phyloP scores from a whole-genome alignment of 2,797 vertebrate species.

The Thripadectes ignobilis region DNA sequence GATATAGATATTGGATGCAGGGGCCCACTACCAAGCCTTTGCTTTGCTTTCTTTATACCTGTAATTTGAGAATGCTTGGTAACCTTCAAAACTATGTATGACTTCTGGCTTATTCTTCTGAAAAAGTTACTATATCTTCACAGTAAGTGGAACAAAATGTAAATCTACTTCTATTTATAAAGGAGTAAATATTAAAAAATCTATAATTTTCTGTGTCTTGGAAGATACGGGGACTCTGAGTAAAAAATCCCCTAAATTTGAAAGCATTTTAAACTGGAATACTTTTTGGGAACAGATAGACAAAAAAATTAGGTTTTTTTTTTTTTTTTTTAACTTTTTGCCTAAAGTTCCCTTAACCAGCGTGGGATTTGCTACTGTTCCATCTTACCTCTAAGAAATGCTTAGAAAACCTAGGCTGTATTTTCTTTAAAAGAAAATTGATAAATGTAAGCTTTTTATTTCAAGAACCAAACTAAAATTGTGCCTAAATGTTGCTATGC shows the following conservation, averaged over 20 bases:
- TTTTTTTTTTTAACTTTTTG: background rate
- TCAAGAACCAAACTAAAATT: background rate
- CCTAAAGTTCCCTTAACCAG: background rate
- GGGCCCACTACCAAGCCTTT: background rate
- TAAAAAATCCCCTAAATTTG: background rate
- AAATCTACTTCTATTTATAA: background rate
- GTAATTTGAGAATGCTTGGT: background rate
- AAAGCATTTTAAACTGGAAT: background rate
- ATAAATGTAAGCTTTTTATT: background rate
- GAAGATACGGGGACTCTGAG: background rate
- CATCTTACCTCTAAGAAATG: background rate
- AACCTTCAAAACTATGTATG: background rate
- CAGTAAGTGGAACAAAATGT: background rate
- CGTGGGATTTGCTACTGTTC: background rate
- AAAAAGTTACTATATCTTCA: background rate
- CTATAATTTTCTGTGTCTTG: background rate
- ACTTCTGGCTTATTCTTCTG: background rate
- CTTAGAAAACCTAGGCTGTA: background rate
- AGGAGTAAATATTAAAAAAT: background rate
- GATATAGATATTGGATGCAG: background rate
- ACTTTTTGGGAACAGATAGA: background rate
- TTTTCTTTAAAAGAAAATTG: background rate
- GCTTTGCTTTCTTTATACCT: background rate
- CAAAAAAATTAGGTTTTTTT: background rate
- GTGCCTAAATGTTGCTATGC: background rate